Conservation (phyloP, 2,113 vertebrate genomes). For the Aldabrachelys gigantea region DNA sequence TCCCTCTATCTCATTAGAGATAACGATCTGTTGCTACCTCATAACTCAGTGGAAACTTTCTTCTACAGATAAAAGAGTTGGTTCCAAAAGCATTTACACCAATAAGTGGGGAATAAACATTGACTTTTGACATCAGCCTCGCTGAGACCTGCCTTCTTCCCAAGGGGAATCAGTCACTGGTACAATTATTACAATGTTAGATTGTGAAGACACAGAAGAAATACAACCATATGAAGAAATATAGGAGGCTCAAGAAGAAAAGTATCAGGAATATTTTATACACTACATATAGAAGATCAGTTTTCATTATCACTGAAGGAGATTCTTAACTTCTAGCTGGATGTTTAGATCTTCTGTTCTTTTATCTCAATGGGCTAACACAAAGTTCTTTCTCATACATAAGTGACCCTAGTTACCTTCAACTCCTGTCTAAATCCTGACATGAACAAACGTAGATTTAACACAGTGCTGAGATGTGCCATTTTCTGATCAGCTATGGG, state of each 20-base stretch:
- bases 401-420: neutral
- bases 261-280: fast-evolving
- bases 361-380: neutral
- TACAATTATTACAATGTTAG: neutral
- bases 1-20: neutral
- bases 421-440: neutral
- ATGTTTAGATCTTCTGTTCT: neutral
- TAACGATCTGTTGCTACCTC: neutral
- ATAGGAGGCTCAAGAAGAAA: neutral
- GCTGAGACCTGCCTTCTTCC: neutral
- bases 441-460: neutral
- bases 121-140: neutral
- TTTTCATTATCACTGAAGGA: neutral
- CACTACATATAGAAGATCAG: neutral
- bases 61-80: neutral
- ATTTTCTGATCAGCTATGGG: neutral
- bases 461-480: neutral
- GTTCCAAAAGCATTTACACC: neutral
- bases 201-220: neutral
- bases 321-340: neutral
- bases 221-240: neutral
- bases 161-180: neutral
- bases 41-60: neutral
- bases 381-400: neutral
- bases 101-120: neutral